phyloP scores from a whole-genome alignment of 2,797 vertebrate species.

The Cyprinella venusta region DNA sequence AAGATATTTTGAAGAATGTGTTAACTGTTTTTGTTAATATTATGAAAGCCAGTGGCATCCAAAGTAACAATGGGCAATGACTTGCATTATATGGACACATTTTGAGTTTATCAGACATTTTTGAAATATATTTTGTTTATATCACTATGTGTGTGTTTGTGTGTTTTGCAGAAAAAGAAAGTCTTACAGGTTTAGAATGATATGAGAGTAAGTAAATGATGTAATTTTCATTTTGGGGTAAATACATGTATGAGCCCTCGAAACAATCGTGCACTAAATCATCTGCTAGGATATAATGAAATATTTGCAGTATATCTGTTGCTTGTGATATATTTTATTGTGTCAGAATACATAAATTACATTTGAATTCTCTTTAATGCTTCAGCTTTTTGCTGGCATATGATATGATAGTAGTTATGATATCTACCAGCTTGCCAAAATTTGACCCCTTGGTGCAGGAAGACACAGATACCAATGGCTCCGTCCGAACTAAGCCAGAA shows the following conservation, averaged over 20 bases:
- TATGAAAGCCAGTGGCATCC: neutral
- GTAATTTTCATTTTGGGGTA: neutral
- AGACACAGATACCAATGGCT: neutral
- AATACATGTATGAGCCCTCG: neutral
- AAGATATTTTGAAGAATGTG: neutral
- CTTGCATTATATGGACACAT: neutral
- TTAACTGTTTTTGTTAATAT: neutral
- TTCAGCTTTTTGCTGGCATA: neutral
- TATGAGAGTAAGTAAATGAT: neutral
- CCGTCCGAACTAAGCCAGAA: neutral
- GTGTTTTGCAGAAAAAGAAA: neutral
- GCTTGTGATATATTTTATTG: neutral
- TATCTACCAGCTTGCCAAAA: neutral
- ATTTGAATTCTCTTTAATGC: neutral
- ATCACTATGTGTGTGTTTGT: neutral
- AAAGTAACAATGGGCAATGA: neutral
- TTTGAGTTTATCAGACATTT: neutral
- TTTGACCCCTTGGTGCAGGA: neutral
- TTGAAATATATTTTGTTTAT: neutral
- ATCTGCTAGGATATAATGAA: neutral
- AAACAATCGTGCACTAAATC: neutral
- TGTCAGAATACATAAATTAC: neutral
- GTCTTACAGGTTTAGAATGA: neutral
- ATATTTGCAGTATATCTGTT: neutral
- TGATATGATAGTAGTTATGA: neutral